Percentiles rank a stretch among this genome's conserved stretches.
Conservation (phyloP, 2,797 vertebrate genomes). For the Enteromius paludinosus region DNA sequence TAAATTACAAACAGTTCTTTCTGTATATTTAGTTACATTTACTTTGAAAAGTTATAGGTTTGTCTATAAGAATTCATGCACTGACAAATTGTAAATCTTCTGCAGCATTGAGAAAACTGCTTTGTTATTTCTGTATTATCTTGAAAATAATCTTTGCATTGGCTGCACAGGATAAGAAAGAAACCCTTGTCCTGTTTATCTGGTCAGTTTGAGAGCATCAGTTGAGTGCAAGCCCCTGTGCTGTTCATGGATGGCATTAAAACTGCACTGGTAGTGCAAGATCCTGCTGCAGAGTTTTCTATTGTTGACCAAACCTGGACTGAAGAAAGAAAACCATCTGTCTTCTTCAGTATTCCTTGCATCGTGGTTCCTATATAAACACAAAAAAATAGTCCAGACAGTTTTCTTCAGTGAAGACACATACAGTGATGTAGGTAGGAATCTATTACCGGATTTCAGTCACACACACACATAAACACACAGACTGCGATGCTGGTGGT, state of each 20-base stretch:
- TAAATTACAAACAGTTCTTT: not conserved
- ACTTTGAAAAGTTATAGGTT: not conserved
- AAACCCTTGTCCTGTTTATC: not conserved
- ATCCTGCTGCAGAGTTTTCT: not conserved
- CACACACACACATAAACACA: constrained; percentile 42
- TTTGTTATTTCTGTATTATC: not conserved
- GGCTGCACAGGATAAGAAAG: not conserved
- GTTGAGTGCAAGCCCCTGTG: not conserved
- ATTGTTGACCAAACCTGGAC: constrained; percentile 43
- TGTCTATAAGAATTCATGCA: no score
- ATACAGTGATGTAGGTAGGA: constrained; percentile 52
- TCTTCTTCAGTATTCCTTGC: constrained; percentile 49
- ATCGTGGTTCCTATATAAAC: constrained; percentile 45
- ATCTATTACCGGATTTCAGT: constrained; percentile 61
- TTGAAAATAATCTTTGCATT: not conserved
- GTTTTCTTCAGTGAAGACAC: constrained; percentile 50
- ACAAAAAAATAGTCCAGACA: constrained; percentile 50
- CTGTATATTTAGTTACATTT: not conserved
- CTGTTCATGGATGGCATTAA: not conserved
- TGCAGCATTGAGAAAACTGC: not conserved
- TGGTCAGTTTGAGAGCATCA: not conserved
- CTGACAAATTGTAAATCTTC: no score
- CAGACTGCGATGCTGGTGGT: constrained; percentile 30
- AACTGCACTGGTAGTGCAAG: not conserved
- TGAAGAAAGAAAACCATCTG: constrained; percentile 33